Evolutionary conservation across 2,797 vertebrate species (phyloP).

Genomic region (Molossus alvarezi): DNA sequence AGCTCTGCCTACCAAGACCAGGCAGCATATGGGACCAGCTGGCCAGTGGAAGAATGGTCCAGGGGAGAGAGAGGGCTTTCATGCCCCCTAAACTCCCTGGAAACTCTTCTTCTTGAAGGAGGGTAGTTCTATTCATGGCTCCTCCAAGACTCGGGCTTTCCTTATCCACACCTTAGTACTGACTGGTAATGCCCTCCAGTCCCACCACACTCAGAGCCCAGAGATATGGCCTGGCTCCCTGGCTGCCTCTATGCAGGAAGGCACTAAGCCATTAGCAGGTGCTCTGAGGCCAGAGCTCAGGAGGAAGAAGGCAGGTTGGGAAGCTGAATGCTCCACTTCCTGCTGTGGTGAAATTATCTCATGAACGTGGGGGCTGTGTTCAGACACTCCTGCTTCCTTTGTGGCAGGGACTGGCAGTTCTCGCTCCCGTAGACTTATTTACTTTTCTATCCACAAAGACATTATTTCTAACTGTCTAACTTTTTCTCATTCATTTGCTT

Average conservation of each 20-base stretch:
- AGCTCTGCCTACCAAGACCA: neutral
- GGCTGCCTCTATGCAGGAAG: neutral
- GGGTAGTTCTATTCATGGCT: neutral
- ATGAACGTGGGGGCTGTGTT: neutral
- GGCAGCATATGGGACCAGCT: neutral
- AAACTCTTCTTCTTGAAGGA: neutral
- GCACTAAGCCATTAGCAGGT: neutral
- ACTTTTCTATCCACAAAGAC: neutral
- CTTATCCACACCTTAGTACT: neutral
- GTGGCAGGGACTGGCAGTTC: neutral
- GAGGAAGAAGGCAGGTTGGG: neutral
- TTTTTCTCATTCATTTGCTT: neutral
- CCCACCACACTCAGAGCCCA: neutral
- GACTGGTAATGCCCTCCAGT: neutral
- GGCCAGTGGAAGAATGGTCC: neutral
- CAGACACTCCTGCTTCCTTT: neutral
- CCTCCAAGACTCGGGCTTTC: neutral
- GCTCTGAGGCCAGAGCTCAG: neutral
- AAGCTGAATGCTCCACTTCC: neutral
- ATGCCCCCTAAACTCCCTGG: neutral
- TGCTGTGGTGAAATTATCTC: neutral
- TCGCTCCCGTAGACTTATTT: neutral
- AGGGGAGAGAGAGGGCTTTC: neutral
- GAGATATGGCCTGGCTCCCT: neutral
- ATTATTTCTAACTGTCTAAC: neutral